Percentiles rank a stretch among this genome's conserved stretches.
These are phyloP conservation scores for Dicranocentrus wangi DNA, from an alignment of 2,888 invertebrate genomes.

Conservation along the genomic window DNA sequence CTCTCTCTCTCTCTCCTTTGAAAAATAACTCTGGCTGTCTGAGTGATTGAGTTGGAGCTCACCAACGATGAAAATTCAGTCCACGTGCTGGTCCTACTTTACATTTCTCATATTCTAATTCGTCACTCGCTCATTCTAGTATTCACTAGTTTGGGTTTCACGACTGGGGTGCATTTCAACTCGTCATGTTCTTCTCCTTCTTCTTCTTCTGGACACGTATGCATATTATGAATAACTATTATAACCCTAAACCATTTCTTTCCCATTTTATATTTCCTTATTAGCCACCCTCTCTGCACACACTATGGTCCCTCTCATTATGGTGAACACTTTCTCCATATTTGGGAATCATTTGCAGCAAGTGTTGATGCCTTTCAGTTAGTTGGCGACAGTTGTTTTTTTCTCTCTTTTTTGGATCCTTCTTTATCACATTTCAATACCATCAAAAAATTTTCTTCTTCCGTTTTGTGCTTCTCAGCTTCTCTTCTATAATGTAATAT, in stretches of 20 bases:
- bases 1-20: no score
- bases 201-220: conserved; percentile 6
- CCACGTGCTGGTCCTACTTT: conserved; percentile 23
- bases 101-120: conserved; percentile 6
- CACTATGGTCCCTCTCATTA: no score
- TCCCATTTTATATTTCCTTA: conserved; percentile 39
- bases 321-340: conserved; percentile 48
- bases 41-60: no score
- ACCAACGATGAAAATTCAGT: conserved; percentile 31
- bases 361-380: conserved; percentile 45
- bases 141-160: neutral
- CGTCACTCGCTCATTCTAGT: conserved; percentile 1
- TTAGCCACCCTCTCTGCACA: no score
- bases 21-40: no score
- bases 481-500: no score
- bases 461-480: no score
- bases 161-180: neutral
- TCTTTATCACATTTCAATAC: no score
- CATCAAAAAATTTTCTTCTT: no score
- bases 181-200: neutral
- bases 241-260: no score
- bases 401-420: no score
- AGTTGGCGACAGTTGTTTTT: neutral
- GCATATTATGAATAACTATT: neutral
- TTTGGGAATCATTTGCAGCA: conserved; percentile 54